Evolutionary conservation across 2,888 invertebrate genomes (phyloP).

Genomic region (Drosophila prolongata): DNA sequence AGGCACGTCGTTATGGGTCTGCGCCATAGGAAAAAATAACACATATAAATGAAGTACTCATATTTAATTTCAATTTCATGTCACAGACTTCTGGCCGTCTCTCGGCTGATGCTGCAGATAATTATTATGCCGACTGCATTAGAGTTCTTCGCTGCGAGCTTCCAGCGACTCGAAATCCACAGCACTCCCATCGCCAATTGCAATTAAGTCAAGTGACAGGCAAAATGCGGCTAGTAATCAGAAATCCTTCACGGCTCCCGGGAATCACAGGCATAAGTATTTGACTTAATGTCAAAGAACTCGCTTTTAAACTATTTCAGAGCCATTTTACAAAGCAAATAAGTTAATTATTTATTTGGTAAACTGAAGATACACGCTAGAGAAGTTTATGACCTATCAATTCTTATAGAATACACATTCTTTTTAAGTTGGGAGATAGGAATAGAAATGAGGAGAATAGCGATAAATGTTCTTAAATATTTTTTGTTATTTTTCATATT

Average conservation of each 20-base stretch:
- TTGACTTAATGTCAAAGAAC: background rate
- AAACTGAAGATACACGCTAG: too few relatives aligned
- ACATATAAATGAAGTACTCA: conserved; percentile 53
- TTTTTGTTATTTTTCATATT: too few relatives aligned
- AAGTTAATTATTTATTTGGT: too few relatives aligned
- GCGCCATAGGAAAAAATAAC: conserved; percentile 23
- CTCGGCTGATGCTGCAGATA: conserved; percentile 63
- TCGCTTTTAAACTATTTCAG: background rate
- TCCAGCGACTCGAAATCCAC: conserved; percentile 8
- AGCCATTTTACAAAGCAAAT: background rate
- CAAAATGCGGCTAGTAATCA: conserved; percentile 47
- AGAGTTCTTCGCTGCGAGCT: conserved; percentile 33
- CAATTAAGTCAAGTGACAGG: conserved; percentile 76
- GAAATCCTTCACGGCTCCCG: conserved; percentile 26
- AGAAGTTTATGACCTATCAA: too few relatives aligned
- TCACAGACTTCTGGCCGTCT: conserved; percentile 56
- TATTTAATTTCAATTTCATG: conserved; percentile 78
- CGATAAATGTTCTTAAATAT: too few relatives aligned
- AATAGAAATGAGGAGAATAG: too few relatives aligned
- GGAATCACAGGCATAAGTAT: conserved; percentile 5
- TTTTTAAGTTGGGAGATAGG: too few relatives aligned
- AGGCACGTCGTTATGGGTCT: conserved; percentile 67
- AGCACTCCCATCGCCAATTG: conserved; percentile 51
- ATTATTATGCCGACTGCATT: conserved; percentile 71
- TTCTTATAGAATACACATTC: too few relatives aligned